Base-by-base conservation (phyloP, 2,113 vertebrate species). In the Athene noctua region DNA sequence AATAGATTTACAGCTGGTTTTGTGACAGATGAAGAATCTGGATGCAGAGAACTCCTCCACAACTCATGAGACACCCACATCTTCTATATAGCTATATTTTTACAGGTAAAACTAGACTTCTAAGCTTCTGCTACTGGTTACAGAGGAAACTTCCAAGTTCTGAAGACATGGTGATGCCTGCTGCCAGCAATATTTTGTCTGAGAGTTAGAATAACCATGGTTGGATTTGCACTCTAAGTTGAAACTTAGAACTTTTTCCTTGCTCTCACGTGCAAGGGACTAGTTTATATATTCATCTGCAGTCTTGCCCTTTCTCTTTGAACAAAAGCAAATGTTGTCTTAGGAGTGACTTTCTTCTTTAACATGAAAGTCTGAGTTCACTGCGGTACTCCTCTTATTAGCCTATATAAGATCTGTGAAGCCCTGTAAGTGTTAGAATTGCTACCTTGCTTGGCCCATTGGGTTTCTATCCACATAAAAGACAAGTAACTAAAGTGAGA, bases 1-100 rank as follows among this genome's bases (percentile, higher is more conserved):
- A 87, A 90, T 71, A 87, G 51, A 78, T 84, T 78, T 84, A 81
- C 55, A 93, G 55, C 57, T 96, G 70, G 14, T 84, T 87, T 91
- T 11, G 4, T 90, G 65, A 54, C 21, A 91, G 80, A 93, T 54
- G 62, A 58, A 73, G 49, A 77, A 80, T 73, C 26, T 68, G 51
- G 67, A 42, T 80, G 52, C 10, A 68, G 44, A 70, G 10, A 89
- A 58, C n/a, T 80, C 58, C 38, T 72, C 9, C n/a, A 32, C 58
- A 86, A 73, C 44, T 54, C 55, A n/a, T n/a, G 9, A 80, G n/a
- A 68, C 32, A 72, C 38, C 32, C 80, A 86, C 29, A 32, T 74
- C 87, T 86, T 71, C 46, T 63, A 38, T 9, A 16, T 73, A 52
- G 36, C 3, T 8, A 13, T 59, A 75, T 62, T 84, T 86, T 89